Conservation (phyloP, 2,888 invertebrate genomes). For the Epiblema foenella region DNA sequence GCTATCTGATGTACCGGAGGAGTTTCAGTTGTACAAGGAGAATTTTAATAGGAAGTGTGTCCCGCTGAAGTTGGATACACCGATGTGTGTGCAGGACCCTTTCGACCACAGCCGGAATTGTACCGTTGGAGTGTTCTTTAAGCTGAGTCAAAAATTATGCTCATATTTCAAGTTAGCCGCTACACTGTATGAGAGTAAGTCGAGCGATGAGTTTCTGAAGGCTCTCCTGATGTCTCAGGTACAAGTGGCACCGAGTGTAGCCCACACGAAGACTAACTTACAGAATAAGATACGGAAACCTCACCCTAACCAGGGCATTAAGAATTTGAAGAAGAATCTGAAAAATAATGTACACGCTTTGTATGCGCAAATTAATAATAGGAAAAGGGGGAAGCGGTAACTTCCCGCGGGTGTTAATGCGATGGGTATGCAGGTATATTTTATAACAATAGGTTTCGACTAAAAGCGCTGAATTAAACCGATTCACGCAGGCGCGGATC, state of each 20-base stretch:
- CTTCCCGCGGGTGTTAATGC: background rate
- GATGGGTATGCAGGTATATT: background rate
- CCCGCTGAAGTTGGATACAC: constrained; percentile 60
- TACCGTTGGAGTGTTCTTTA: constrained; percentile 57
- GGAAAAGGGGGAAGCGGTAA: constrained; percentile 18
- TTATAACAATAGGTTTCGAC: background rate
- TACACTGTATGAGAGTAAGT: constrained; percentile 49
- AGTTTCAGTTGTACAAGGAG: constrained; percentile 71
- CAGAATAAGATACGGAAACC: constrained; percentile 11
- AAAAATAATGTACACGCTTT: constrained; percentile 17
- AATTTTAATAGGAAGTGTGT: constrained; percentile 53
- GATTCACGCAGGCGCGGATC: too few species aligned
- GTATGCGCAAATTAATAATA: constrained; percentile 25
- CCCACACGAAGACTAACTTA: background rate
- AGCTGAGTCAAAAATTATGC: constrained; percentile 50
- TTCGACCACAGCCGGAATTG: constrained; percentile 85
- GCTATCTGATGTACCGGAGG: constrained; percentile 50
- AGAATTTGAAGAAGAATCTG: constrained; percentile 24
- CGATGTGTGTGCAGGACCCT: constrained; percentile 86
- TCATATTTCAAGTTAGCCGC: constrained; percentile 53
- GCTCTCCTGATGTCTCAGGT: constrained; percentile 17
- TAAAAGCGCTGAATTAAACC: background rate
- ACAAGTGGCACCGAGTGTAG: background rate
- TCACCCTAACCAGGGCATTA: background rate
- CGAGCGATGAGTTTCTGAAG: constrained; percentile 25